phyloP scores from a whole-genome alignment of 1,140 invertebrate genomes.

The Tyrophagus putrescentiae region DNA sequence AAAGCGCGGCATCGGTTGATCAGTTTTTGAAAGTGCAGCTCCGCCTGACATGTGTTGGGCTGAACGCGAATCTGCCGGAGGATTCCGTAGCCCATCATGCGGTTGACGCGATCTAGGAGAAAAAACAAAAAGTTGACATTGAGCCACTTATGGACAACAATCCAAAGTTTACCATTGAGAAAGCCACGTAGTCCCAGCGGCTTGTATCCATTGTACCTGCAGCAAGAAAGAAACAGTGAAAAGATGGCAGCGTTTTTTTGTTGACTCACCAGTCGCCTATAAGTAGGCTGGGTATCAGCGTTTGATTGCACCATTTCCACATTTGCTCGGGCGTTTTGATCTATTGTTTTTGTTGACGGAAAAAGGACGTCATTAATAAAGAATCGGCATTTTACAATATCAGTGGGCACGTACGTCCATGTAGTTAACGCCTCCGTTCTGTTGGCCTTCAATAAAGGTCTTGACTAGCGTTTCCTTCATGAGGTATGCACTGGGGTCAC shows the following conservation, averaged over 20 bases:
- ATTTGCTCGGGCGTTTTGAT: slow-evolving; percentile 29
- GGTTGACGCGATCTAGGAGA: slow-evolving; percentile 38
- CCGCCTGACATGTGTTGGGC: slow-evolving; percentile 27
- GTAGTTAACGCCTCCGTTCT: slow-evolving; percentile 17
- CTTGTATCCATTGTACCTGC: slow-evolving; percentile 37
- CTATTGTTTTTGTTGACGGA: no score
- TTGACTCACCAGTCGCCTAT: slow-evolving; percentile 32
- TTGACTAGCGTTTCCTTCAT: slow-evolving; percentile 36
- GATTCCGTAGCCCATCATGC: slow-evolving; percentile 42
- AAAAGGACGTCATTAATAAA: no score
- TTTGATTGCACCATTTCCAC: slow-evolving; percentile 37
- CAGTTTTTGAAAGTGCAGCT: slow-evolving; percentile 25
- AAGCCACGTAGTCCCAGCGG: slow-evolving; percentile 40
- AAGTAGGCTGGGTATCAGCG: slow-evolving; percentile 35
- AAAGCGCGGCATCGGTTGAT: slow-evolving; percentile 25
- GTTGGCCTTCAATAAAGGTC: slow-evolving; percentile 34
- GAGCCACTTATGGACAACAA: no score
- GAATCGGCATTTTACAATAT: no score
- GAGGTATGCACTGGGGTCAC: slow-evolving; percentile 34
- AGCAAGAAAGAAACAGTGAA: not conserved
- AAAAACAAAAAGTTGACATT: no score
- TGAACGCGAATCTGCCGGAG: slow-evolving; percentile 38
- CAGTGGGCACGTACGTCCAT: no score
- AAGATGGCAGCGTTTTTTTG: not conserved
- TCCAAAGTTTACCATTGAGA: no score